Evolutionary conservation across 2,797 vertebrate species (phyloP).

Genomic region (Bovichtus diacanthus): DNA sequence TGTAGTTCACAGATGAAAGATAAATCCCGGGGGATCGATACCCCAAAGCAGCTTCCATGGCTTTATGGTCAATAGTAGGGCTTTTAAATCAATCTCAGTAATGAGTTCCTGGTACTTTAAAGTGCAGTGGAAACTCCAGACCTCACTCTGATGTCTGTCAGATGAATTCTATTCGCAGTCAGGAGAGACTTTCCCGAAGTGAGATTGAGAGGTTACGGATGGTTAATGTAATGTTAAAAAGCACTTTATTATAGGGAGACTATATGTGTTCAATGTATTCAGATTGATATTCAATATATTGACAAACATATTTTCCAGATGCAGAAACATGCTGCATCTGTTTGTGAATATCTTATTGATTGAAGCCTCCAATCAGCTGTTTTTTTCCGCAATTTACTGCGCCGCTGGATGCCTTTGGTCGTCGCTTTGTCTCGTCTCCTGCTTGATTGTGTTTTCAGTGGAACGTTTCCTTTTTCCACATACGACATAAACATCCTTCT

Average conservation of each 20-base stretch:
- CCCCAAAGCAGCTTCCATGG: constrained; percentile 75
- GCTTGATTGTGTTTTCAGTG: constrained; percentile 60
- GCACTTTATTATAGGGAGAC: constrained; percentile 31
- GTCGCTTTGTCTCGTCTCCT: constrained; percentile 46
- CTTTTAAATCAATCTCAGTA: constrained; percentile 86
- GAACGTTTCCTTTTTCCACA: constrained; percentile 55
- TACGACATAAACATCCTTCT: constrained; percentile 62
- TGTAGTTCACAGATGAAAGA: constrained; percentile 80
- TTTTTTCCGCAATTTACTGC: constrained; percentile 51
- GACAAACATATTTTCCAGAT: constrained; percentile 46
- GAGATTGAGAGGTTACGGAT: constrained; percentile 57
- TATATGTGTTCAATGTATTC: constrained; percentile 26
- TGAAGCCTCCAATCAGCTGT: constrained; percentile 46
- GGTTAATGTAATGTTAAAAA: too few relatives aligned
- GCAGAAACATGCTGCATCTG: constrained; percentile 41
- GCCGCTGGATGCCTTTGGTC: constrained; percentile 57
- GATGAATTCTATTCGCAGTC: constrained; percentile 79
- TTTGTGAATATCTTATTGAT: constrained; percentile 60
- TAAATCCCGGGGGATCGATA: constrained; percentile 81
- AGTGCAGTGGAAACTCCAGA: constrained; percentile 77
- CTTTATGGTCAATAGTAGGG: constrained; percentile 82
- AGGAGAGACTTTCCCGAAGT: constrained; percentile 56
- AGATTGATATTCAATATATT: constrained; percentile 52
- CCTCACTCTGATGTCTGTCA: constrained; percentile 79
- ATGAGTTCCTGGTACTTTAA: constrained; percentile 83